Conservation (phyloP, 2,113 vertebrate species). For the Erythrolamprus reginae region DNA sequence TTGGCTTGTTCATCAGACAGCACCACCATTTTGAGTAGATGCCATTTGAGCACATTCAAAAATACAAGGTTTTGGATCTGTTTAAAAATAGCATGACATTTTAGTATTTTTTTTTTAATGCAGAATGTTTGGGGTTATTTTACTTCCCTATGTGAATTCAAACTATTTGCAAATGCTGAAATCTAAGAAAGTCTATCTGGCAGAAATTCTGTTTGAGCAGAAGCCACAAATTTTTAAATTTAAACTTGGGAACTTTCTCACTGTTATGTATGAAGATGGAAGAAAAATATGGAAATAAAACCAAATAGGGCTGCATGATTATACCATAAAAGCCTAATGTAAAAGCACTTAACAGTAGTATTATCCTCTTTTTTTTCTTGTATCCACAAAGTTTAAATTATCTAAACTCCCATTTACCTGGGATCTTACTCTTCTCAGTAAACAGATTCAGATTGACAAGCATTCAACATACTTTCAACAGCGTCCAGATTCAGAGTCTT, state of each 20-base stretch:
- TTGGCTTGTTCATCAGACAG: neutral
- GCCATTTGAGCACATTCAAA: neutral
- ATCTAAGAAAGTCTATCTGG: neutral
- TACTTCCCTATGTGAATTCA: neutral
- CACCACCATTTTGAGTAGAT: neutral
- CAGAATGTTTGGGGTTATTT: neutral
- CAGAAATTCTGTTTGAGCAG: neutral
- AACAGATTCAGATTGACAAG: neutral
- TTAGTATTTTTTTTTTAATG: neutral
- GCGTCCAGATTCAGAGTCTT: neutral
- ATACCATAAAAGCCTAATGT: neutral
- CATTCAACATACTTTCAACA: neutral
- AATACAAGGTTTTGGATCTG: neutral
- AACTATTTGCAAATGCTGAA: neutral
- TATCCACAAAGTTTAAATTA: neutral
- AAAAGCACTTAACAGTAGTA: neutral
- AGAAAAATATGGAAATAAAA: neutral
- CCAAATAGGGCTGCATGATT: neutral
- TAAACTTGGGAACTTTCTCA: neutral
- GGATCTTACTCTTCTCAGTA: neutral
- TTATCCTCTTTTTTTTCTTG: neutral
- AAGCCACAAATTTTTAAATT: neutral
- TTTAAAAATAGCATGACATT: conserved; percentile 17
- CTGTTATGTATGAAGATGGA: neutral
- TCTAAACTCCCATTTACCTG: neutral